Evolutionary conservation across 1,140 invertebrate genomes (phyloP).

Genomic region (Cryptotermes secundus): DNA sequence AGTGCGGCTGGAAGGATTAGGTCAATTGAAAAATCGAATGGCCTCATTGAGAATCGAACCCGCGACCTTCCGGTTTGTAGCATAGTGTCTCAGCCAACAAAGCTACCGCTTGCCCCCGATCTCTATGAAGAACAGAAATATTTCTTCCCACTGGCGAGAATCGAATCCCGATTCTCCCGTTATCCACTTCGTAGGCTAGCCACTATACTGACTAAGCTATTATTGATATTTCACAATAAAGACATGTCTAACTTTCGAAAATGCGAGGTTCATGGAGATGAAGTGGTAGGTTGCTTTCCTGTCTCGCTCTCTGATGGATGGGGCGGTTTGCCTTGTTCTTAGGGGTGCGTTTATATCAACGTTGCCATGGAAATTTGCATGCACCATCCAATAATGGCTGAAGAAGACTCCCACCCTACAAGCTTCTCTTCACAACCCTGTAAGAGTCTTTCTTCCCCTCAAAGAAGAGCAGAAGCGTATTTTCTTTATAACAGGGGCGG

Average conservation of each 20-base stretch:
- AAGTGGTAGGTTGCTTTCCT: background rate
- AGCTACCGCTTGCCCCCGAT: too few relatives aligned
- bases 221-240: too few relatives aligned
- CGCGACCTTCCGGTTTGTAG: too few relatives aligned
- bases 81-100: too few relatives aligned
- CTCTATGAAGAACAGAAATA: too few relatives aligned
- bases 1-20: too few relatives aligned
- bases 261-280: background rate
- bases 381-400: slow-evolving; percentile 39
- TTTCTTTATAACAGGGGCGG: slow-evolving; percentile 5
- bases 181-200: too few relatives aligned
- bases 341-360: slow-evolving; percentile 33
- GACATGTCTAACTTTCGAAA: background rate
- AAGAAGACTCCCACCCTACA: slow-evolving; percentile 21
- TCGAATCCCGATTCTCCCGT: too few relatives aligned
- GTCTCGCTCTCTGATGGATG: background rate
- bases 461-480: slow-evolving; percentile 7
- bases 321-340: background rate
- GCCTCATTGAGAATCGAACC: too few relatives aligned
- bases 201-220: too few relatives aligned
- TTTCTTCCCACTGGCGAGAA: too few relatives aligned
- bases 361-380: slow-evolving; percentile 59
- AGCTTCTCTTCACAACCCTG: slow-evolving; percentile 32
- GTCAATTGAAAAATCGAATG: too few relatives aligned
- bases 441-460: slow-evolving; percentile 22